Evolutionary conservation across 2,888 invertebrate species (phyloP).

Genomic region (Dolomedes plantarius): DNA sequence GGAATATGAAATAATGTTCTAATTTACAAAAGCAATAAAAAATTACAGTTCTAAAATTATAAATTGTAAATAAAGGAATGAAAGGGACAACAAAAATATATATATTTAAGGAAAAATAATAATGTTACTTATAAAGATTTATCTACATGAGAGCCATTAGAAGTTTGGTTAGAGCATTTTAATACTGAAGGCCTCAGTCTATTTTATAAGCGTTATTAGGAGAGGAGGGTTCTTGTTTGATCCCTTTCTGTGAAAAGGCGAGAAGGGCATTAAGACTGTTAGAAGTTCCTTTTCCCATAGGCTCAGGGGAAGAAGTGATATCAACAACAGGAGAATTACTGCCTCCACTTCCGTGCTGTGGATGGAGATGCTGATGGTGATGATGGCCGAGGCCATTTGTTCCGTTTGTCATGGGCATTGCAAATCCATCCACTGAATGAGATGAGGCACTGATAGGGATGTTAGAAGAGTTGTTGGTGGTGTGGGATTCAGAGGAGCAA

Average conservation of each 20-base stretch:
- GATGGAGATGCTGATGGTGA: conserved; percentile 65
- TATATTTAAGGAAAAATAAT: conserved; percentile 51
- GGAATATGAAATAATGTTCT: conserved; percentile 49
- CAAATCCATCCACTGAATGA: conserved; percentile 70
- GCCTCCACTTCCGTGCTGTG: conserved; percentile 60
- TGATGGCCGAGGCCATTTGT: conserved; percentile 65
- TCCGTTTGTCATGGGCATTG: conserved; percentile 69
- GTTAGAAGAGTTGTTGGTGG: conserved; percentile 46
- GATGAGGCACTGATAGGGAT: conserved; percentile 69
- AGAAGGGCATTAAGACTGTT: conserved; percentile 71
- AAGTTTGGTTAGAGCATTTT: conserved; percentile 64
- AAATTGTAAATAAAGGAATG: conserved; percentile 60
- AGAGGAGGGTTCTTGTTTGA: conserved; percentile 71
- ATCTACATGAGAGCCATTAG: conserved; percentile 65
- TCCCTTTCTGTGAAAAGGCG: conserved; percentile 71
- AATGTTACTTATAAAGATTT: conserved; percentile 59
- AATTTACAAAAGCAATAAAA: conserved; percentile 63
- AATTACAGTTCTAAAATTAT: conserved; percentile 61
- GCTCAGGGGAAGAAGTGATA: conserved; percentile 65
- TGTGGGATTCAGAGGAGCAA: conserved; percentile 63
- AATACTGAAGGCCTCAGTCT: conserved; percentile 71
- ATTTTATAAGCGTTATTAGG: conserved; percentile 69
- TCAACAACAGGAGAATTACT: conserved; percentile 64
- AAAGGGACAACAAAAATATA: conserved; percentile 36
- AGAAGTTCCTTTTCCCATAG: conserved; percentile 66